Percentiles rank a stretch among this genome's conserved stretches.
phyloP scores from a whole-genome alignment of 2,888 invertebrate genomes.

The Siphlonurus alternatus region DNA sequence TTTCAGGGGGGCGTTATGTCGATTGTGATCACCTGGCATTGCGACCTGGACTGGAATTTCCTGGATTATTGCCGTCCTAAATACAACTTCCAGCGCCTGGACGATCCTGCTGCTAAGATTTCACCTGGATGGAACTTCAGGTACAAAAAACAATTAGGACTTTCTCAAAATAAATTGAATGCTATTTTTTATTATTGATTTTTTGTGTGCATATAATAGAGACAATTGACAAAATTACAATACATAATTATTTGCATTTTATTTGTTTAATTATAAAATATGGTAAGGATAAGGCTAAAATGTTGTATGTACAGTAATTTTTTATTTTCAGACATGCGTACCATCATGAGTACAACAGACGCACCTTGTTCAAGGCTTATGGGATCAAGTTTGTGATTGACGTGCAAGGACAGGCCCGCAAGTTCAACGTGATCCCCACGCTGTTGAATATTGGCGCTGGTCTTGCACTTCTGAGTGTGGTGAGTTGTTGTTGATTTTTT shows the following conservation, averaged over 20 bases:
- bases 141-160: constrained; percentile 16
- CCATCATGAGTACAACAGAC: constrained; percentile 22
- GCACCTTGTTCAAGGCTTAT: constrained; percentile 27
- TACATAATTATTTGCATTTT: too few relatives aligned
- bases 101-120: constrained; percentile 23
- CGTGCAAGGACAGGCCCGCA: constrained; percentile 29
- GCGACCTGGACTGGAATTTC: constrained; percentile 28
- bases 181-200: neutral
- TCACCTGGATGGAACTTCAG: constrained; percentile 32
- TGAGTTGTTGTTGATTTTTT: constrained; percentile 19
- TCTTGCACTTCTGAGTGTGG: constrained; percentile 29
- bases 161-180: neutral
- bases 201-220: too few relatives aligned
- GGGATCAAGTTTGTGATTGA: constrained; percentile 30
- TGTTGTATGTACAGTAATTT: too few relatives aligned
- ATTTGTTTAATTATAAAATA: too few relatives aligned
- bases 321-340: constrained; percentile 20
- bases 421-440: constrained; percentile 30
- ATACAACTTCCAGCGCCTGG: constrained; percentile 29
- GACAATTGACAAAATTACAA: too few relatives aligned
- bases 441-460: constrained; percentile 31
- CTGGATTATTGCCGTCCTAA: constrained; percentile 26
- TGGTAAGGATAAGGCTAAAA: too few relatives aligned
- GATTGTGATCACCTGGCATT: constrained; percentile 27
- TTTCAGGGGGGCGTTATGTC: constrained; percentile 29